Base-by-base conservation (phyloP, 2,797 vertebrate species). In the Lepus oiostolus region DNA sequence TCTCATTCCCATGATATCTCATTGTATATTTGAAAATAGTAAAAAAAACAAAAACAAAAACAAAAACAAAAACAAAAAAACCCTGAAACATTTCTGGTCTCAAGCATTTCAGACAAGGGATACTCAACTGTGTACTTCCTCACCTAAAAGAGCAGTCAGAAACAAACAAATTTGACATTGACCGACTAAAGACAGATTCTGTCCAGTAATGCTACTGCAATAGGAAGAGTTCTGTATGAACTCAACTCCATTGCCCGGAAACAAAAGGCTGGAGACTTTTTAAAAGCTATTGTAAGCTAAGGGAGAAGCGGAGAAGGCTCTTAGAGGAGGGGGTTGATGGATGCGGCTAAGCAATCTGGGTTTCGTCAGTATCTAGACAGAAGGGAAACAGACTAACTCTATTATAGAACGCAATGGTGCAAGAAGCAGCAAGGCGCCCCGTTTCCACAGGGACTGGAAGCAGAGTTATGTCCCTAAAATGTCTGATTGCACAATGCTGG, bases 111-210 rank as follows among this genome's bases (percentile, higher is more conserved):
- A 58, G 54, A 58, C 54, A 58, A 58, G 17, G 54, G 54, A 58
- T 58, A 16, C 54, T 58, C 54, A 58, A 19, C 54, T 58, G 54
- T 16, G 24, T 60, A 79, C 22, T 88, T 75, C 21, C 22, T 60
- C 88, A 70, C 5, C 24, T 60, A 9, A 68, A 92, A 75, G 35
- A 85, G 79, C 19, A 50, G 30, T 42, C 42, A 88, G 50, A 68
- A 19, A 82, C 76, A 74, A 93, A 67, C 19, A 71, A 79, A 83
- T 24, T 19, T 76, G 42, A 62, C 7, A 12, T 79, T 70, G 76
- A 75, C 85, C 24, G 22, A 54, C 16, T 42, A 90, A 82, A 22
- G 60, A 22, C 47, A 90, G 17, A 70, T 83, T 96, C 88, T 88
- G 81, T 67, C 82, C 65, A 74, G 11, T 58, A 77, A 76, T 65